These are phyloP conservation scores for Gymnocheta viridis DNA, from an alignment of 2,888 invertebrate species.

Conservation along the genomic window DNA sequence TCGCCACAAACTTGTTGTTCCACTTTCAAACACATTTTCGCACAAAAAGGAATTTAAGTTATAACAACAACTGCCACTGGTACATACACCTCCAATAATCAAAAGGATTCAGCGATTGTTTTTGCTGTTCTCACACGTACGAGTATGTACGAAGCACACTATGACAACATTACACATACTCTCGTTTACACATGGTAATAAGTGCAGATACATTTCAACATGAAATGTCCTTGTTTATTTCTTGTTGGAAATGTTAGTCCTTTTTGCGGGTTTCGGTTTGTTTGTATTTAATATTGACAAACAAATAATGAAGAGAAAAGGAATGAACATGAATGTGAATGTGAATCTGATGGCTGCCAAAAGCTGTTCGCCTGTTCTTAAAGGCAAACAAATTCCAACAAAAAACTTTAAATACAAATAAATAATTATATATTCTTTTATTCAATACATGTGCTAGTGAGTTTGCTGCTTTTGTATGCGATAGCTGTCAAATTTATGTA, in stretches of 20 bases:
- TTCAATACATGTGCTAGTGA: neutral
- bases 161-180: conserved; percentile 2
- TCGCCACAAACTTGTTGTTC: conserved; percentile 51
- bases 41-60: neutral
- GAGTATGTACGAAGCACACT: neutral
- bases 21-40: neutral
- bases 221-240: conserved; percentile 46
- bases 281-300: conserved; percentile 31
- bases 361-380: conserved; percentile 54
- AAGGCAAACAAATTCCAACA: conserved; percentile 66
- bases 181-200: neutral
- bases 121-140: neutral
- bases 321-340: neutral
- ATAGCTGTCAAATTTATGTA: neutral
- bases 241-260: neutral
- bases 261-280: neutral
- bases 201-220: neutral
- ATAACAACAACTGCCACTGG: neutral
- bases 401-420: conserved; percentile 36
- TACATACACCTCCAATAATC: neutral
- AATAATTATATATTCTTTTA: neutral
- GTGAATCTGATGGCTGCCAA: neutral
- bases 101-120: conserved; percentile 14
- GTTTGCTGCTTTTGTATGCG: neutral
- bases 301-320: neutral